phyloP scores from a whole-genome alignment of 2,888 invertebrate species.

The Sympetrum striolatum region DNA sequence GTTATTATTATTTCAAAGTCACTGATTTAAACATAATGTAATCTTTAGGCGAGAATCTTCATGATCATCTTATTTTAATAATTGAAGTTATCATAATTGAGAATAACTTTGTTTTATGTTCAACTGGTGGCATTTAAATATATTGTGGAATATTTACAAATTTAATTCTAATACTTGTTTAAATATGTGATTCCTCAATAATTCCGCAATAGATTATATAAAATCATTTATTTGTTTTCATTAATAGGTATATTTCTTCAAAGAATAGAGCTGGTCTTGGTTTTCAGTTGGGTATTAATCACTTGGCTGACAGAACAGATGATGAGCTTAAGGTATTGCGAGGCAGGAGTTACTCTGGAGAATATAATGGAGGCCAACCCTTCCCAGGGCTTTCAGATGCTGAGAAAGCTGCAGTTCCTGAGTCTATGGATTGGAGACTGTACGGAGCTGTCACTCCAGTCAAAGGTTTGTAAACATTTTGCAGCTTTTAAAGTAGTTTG shows the following conservation, averaged over 20 bases:
- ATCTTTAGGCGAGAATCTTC: no score
- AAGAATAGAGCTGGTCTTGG: conserved; percentile 77
- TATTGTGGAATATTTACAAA: no score
- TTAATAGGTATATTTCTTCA: conserved; percentile 75
- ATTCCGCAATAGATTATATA: no score
- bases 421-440: conserved; percentile 87
- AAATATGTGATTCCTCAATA: neutral
- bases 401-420: conserved; percentile 66
- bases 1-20: no score
- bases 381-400: conserved; percentile 73
- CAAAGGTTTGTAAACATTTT: conserved; percentile 68
- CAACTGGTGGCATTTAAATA: no score
- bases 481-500: no score
- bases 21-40: no score
- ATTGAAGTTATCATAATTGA: no score
- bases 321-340: conserved; percentile 77
- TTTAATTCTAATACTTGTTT: neutral
- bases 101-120: no score
- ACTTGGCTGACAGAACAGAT: conserved; percentile 82
- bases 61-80: no score
- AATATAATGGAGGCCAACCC: conserved; percentile 76
- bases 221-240: no score
- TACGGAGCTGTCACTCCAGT: conserved; percentile 93
- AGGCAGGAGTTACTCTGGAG: conserved; percentile 70
- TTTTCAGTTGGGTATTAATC: conserved; percentile 82